Evolutionary conservation across 2,113 vertebrate genomes (phyloP).

Genomic region (Arenaria interpres): DNA sequence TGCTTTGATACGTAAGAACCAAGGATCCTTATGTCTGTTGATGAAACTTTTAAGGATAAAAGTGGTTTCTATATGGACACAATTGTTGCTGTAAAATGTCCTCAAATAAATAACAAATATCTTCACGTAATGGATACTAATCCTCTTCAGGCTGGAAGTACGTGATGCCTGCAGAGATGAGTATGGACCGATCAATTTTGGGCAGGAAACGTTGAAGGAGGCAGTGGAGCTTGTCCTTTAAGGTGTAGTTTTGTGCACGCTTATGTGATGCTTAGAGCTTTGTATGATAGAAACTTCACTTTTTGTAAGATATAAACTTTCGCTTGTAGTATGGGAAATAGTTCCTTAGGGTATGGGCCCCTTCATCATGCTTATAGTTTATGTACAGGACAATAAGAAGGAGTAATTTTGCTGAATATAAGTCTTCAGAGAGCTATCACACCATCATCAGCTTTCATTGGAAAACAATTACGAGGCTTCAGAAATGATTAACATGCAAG

Average conservation of each 20-base stretch:
- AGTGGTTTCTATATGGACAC: neutral
- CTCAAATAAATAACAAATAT: neutral
- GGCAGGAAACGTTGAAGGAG: neutral
- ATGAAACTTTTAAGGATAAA: neutral
- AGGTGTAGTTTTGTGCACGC: neutral
- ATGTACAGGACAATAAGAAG: neutral
- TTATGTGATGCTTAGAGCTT: neutral
- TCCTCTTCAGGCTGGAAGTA: neutral
- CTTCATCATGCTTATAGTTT: neutral
- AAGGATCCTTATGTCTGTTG: neutral
- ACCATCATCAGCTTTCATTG: neutral
- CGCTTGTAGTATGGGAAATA: neutral
- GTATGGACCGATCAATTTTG: neutral
- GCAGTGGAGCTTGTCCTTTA: neutral
- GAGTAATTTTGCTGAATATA: neutral
- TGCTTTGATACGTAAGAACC: neutral
- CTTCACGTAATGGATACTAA: neutral
- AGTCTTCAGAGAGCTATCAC: slow-evolving; percentile 14
- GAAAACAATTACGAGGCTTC: neutral
- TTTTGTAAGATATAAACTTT: neutral
- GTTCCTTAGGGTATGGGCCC: neutral
- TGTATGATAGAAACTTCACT: neutral
- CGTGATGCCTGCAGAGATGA: neutral
- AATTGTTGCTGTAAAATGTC: neutral
- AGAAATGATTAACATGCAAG: slow-evolving; percentile 22